Evolutionary conservation across 1,140 invertebrate species (phyloP).

Genomic region (Eupristina koningsbergeri): DNA sequence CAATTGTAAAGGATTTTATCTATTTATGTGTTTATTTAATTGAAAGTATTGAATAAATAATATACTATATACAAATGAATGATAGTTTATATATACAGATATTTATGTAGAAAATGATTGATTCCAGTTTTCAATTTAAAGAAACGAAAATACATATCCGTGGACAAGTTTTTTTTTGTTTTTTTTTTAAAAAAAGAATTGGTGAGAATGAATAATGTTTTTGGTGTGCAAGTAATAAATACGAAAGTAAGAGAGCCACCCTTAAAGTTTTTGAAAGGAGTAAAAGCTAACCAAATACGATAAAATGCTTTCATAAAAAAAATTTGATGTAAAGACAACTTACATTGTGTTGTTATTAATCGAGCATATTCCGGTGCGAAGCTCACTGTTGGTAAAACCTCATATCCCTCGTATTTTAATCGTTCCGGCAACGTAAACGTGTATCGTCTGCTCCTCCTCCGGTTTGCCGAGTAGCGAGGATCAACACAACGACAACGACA

Average conservation of each 20-base stretch:
- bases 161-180: too few relatives aligned
- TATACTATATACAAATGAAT: too few relatives aligned
- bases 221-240: too few relatives aligned
- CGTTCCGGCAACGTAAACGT: background rate
- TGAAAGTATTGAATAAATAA: background rate
- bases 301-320: background rate
- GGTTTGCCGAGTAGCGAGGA: background rate
- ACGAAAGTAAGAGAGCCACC: background rate
- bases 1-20: too few relatives aligned
- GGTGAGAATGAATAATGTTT: background rate
- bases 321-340: background rate
- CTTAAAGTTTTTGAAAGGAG: background rate
- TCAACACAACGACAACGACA: background rate
- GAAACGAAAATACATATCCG: too few relatives aligned
- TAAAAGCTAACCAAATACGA: background rate
- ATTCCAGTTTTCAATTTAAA: too few relatives aligned
- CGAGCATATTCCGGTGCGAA: background rate
- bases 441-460: slow-evolving; percentile 24
- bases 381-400: slow-evolving; percentile 8
- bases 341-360: slow-evolving; percentile 6
- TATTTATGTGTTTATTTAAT: background rate
- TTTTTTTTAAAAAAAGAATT: too few relatives aligned
- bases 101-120: too few relatives aligned
- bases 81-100: too few relatives aligned
- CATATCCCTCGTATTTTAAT: slow-evolving; percentile 4